A percentile compares a stretch with the other conserved stretches of the same genome.
phyloP scores from a whole-genome alignment of 2,113 vertebrate species.

The Callipepla californica region DNA sequence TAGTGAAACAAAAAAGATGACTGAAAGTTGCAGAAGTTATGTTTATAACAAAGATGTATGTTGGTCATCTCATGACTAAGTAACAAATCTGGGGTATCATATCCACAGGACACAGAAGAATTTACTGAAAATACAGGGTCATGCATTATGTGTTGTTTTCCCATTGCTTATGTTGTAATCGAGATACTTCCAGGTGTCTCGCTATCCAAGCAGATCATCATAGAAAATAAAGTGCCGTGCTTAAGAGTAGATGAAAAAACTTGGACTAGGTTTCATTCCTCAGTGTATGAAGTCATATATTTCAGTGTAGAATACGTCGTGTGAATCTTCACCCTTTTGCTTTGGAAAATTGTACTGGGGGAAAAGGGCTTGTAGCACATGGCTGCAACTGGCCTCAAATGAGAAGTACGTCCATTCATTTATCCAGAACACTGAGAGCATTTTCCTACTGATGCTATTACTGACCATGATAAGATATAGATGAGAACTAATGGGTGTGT shows the following conservation, averaged over 20 bases:
- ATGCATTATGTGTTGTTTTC: background rate
- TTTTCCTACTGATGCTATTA: background rate
- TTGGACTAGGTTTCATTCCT: background rate
- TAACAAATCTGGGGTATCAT: background rate
- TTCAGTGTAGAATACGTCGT: background rate
- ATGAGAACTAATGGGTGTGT: background rate
- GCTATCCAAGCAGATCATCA: background rate
- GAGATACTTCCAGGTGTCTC: background rate
- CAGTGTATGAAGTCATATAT: background rate
- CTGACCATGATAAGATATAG: background rate
- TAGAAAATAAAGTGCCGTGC: background rate
- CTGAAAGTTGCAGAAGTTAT: background rate
- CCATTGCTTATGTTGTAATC: background rate
- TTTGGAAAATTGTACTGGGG: background rate
- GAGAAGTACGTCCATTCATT: background rate
- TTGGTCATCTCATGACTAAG: background rate
- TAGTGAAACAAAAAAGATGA: background rate
- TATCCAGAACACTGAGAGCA: too few relatives aligned
- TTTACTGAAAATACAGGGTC: background rate
- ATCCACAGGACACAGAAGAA: background rate
- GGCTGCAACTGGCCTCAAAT: background rate
- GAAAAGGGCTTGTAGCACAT: too few relatives aligned
- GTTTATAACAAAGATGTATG: background rate
- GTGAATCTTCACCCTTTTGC: background rate
- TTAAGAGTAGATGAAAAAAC: background rate